Evolutionary conservation across 2,888 invertebrate species (phyloP), one percentile per base, ranked within the genome.

Genomic region (Chloroclysta siterata): DNA sequence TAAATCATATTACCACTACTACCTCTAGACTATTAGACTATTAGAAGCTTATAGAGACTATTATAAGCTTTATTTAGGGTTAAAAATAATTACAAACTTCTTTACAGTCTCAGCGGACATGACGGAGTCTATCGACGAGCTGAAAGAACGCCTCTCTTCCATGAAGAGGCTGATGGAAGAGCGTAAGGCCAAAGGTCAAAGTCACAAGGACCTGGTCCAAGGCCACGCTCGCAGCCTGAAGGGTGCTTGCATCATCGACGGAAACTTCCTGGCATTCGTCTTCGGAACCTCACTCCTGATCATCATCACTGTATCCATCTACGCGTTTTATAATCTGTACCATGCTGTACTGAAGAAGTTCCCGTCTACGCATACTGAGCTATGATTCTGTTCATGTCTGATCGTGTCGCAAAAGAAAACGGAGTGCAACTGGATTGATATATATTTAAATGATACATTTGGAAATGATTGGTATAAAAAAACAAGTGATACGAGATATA

Each of bases 161-260:
- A 97, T 97, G 97, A 97, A 97, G 79, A 93, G 94, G 70, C 88
- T 97, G 85, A 96, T 97, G 96, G 96, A 96, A 54, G 97, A 97
- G 73, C 90, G 96, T 36, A 94, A 94, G 73, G 90, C 93, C 0
- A 84, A 87, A 0, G 93, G 93, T 5, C 36, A 2, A 22, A 3
- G 13, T 17, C 93, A 91, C 17, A 89, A 90, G 52, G 93, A 93
- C 59, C 79, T 93, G 46, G 90, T 93, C 78, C 87, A 90, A 71
- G 94, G 84, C 51, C 91, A 85, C 77, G 94, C 84, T 13, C 85
- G 75, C 72, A 94, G 79, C 77, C 94, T 87, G 50, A 93, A 78
- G 71, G 94, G 87, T 0, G 90, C 93, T n/a, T 95, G 94, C 46
- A 95, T 97, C 80, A 97, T 97, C 48, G 97, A 97, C 78, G 96